A percentile compares a stretch with the other conserved stretches of the same genome.
Evolutionary conservation across 2,797 vertebrate species (phyloP).

Genomic region (Lates japonicus): DNA sequence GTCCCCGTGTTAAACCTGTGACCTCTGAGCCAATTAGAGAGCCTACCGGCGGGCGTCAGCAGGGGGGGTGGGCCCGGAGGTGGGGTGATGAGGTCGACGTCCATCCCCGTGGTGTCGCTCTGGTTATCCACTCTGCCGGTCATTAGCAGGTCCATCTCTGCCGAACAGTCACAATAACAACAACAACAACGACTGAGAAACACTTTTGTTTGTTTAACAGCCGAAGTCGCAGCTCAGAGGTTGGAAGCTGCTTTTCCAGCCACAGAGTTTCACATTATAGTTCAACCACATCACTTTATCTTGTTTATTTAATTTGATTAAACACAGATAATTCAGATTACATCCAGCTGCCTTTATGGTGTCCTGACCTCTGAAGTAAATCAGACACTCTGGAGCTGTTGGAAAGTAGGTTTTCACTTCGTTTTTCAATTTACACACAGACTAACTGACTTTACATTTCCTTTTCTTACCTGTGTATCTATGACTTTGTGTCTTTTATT

Average conservation of each 20-base stretch:
- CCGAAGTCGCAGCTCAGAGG: background rate
- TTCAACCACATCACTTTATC: background rate
- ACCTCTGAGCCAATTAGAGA: conserved; percentile 16
- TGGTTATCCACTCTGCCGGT: conserved; percentile 12
- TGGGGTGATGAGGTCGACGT: conserved; percentile 7
- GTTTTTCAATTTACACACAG: too few relatives aligned
- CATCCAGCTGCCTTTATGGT: too few relatives aligned
- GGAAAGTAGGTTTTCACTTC: too few relatives aligned
- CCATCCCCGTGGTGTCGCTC: background rate
- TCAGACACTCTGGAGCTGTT: too few relatives aligned
- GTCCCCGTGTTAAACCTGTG: background rate
- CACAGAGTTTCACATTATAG: too few relatives aligned
- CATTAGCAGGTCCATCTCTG: conserved; percentile 39
- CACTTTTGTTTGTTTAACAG: background rate
- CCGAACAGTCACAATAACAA: background rate
- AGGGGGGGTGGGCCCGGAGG: background rate
- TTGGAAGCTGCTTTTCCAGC: background rate
- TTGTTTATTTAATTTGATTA: background rate
- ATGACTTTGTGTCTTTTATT: too few relatives aligned
- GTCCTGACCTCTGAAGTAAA: too few relatives aligned
- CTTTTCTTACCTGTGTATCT: too few relatives aligned
- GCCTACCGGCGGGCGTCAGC: conserved; percentile 38
- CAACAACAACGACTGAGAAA: too few relatives aligned
- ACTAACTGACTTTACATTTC: too few relatives aligned
- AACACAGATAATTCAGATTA: too few relatives aligned